Evolutionary conservation across 1,140 invertebrate species (phyloP).

Genomic region (Trichonephila clavipes): DNA sequence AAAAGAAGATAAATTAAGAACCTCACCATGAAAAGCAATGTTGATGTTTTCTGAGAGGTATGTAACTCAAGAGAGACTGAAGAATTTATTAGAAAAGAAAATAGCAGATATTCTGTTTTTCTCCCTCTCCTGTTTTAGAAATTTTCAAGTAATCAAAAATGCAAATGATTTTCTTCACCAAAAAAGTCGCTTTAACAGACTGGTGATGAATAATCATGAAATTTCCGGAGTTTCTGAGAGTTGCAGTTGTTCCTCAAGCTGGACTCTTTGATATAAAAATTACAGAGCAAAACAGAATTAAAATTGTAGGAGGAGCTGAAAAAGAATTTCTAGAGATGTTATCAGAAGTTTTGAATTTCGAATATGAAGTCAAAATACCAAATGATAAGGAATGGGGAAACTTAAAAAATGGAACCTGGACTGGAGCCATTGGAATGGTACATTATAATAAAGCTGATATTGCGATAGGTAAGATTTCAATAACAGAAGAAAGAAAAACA

Average conservation of each 20-base stretch:
- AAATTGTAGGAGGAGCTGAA: constrained; percentile 23
- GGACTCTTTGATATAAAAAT: neutral
- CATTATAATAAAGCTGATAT: constrained; percentile 9
- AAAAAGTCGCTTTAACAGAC: neutral
- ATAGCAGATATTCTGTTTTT: too few species aligned
- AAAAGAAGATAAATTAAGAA: too few species aligned
- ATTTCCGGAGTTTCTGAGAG: constrained; percentile 43
- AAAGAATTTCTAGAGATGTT: constrained; percentile 7
- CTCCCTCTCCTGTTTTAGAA: too few species aligned
- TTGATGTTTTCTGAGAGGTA: too few species aligned
- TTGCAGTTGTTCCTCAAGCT: constrained; percentile 19
- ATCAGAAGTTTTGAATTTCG: constrained; percentile 20
- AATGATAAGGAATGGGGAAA: constrained; percentile 7
- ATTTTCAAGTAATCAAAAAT: too few species aligned
- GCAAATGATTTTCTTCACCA: too few species aligned
- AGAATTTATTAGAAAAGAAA: too few species aligned
- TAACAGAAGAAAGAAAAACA: neutral
- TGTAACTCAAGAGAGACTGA: too few species aligned
- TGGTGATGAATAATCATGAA: neutral
- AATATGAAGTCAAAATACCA: constrained; percentile 13
- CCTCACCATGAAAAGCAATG: too few species aligned
- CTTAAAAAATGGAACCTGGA: neutral
- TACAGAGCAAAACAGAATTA: neutral
- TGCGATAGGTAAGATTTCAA: constrained; percentile 49
- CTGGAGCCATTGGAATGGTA: constrained; percentile 34